These are phyloP conservation scores for Enteromius afrohamiltoni DNA, from an alignment of 2,797 vertebrate genomes.

Conservation along the genomic window DNA sequence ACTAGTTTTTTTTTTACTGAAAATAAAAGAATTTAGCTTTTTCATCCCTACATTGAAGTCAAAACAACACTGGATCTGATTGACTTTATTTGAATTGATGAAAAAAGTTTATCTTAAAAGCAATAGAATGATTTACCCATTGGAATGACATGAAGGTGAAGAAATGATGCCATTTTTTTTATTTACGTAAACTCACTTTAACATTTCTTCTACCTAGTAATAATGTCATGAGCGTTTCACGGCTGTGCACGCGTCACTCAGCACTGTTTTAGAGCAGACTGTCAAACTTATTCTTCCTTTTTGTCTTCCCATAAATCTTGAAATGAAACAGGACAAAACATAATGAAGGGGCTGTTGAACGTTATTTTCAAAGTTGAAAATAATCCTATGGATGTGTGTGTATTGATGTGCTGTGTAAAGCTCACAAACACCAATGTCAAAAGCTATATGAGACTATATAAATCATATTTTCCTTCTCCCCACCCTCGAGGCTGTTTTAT, in stretches of 20 bases:
- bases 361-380: not conserved
- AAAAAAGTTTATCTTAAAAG: not conserved
- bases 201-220: not conserved
- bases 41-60: not conserved
- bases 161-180: not conserved
- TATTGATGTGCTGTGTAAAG: not conserved
- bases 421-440: constrained; percentile 18
- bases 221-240: not conserved
- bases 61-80: not conserved
- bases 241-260: not conserved
- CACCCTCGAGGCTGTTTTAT: constrained; percentile 5
- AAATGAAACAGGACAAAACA: not conserved
- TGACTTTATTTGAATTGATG: not conserved
- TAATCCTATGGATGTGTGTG: not conserved
- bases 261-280: not conserved
- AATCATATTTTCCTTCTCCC: constrained; percentile 22
- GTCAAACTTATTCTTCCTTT: not conserved
- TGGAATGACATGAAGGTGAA: not conserved
- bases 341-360: not conserved
- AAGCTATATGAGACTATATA: not conserved
- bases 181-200: not conserved
- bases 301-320: not conserved
- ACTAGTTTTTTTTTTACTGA: not conserved
- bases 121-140: not conserved
- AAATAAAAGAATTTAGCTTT: not conserved